Evolutionary conservation across 2,113 vertebrate species (phyloP).

Genomic region (Stegastes partitus): DNA sequence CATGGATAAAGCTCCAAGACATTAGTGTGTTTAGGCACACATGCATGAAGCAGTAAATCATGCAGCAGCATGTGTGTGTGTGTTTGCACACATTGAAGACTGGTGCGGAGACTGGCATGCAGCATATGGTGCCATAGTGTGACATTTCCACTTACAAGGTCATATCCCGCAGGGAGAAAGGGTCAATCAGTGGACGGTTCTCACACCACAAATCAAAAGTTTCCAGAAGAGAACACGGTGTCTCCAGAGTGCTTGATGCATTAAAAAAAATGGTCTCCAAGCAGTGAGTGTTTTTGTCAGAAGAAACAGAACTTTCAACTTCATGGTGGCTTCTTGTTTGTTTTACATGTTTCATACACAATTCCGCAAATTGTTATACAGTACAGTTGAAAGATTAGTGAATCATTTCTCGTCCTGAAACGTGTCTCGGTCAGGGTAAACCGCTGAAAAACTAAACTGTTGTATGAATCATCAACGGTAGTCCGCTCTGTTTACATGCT

Average conservation of each 20-base stretch:
- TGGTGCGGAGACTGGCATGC: background rate
- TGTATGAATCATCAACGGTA: slow-evolving; percentile 10
- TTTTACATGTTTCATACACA: slow-evolving; percentile 34
- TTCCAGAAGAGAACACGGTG: background rate
- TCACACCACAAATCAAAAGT: slow-evolving; percentile 8
- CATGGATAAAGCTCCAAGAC: slow-evolving; percentile 44
- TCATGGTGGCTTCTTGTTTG: slow-evolving; percentile 42
- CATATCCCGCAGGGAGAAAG: slow-evolving; percentile 18
- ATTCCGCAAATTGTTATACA: slow-evolving; percentile 29
- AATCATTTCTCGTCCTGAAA: slow-evolving; percentile 10
- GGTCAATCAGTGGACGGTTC: slow-evolving; percentile 13
- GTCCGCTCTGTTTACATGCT: slow-evolving; percentile 35
- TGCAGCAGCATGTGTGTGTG: slow-evolving; percentile 28
- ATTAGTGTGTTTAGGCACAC: slow-evolving; percentile 28
- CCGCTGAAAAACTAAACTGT: slow-evolving; percentile 7
- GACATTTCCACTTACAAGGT: background rate
- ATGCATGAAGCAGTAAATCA: slow-evolving; percentile 37
- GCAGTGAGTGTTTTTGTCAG: slow-evolving; percentile 12
- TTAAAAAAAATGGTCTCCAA: slow-evolving; percentile 5
- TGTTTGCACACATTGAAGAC: slow-evolving; percentile 13
- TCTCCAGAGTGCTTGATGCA: slow-evolving; percentile 10
- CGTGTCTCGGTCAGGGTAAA: background rate
- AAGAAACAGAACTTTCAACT: slow-evolving; percentile 36
- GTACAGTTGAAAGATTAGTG: slow-evolving; percentile 9
- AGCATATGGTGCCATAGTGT: slow-evolving; percentile 23